Conservation (phyloP, 2,797 vertebrate species). For the Sphenodon punctatus region DNA sequence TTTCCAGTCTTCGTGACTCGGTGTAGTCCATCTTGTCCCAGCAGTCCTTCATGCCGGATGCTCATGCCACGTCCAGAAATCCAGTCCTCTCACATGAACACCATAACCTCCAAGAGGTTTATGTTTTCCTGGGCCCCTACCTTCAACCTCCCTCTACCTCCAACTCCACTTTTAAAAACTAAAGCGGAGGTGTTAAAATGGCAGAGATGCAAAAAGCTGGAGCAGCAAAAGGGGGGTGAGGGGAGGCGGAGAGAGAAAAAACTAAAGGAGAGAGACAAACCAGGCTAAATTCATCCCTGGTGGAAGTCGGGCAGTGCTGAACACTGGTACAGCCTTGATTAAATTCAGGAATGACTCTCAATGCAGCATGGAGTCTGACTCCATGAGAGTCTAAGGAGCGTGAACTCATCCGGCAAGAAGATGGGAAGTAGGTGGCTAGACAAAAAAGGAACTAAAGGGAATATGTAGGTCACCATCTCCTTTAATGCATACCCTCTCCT, state of each 20-base stretch:
- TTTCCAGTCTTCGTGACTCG: too few species aligned
- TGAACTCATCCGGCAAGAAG: too few species aligned
- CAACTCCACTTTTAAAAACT: background rate
- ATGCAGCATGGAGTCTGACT: rapidly evolving
- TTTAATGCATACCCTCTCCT: background rate
- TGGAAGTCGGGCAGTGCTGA: background rate
- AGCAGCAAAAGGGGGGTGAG: background rate
- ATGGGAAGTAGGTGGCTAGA: too few species aligned
- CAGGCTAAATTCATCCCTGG: rapidly evolving
- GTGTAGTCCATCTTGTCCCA: too few species aligned
- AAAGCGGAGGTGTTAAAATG: background rate
- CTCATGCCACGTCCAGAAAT: too few species aligned
- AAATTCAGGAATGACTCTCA: background rate
- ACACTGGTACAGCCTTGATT: background rate
- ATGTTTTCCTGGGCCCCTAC: too few species aligned
- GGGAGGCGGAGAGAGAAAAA: rapidly evolving
- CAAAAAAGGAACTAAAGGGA: background rate
- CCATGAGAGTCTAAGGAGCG: rapidly evolving
- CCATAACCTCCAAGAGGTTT: too few species aligned
- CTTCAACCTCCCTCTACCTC: too few species aligned
- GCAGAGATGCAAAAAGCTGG: background rate
- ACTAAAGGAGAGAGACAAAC: background rate
- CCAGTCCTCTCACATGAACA: too few species aligned
- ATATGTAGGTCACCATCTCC: background rate
- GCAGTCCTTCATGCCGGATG: too few species aligned